These are phyloP conservation scores for Philantomba maxwellii DNA, from an alignment of 2,113 vertebrate species.

Conservation along the genomic window DNA sequence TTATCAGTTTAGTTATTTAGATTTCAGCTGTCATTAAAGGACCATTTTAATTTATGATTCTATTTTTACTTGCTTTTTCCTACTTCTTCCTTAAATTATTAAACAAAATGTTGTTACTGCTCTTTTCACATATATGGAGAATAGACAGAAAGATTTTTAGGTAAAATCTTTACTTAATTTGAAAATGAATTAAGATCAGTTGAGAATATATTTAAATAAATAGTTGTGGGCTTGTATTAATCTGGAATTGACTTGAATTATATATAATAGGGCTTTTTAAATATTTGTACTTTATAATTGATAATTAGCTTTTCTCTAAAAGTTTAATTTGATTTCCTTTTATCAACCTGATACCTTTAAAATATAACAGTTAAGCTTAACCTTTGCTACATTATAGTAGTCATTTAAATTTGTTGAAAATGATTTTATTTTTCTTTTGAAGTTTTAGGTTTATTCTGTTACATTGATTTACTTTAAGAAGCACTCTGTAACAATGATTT, in stretches of 20 bases:
- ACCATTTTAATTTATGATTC: background rate
- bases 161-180: background rate
- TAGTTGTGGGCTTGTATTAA: background rate
- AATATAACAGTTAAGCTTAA: background rate
- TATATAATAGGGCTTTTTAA: background rate
- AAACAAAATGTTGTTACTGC: background rate
- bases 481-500: background rate
- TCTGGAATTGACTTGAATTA: background rate
- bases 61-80: background rate
- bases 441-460: background rate
- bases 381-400: background rate
- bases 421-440: slow-evolving; percentile 30
- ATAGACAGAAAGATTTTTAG: background rate
- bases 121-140: background rate
- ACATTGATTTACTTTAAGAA: background rate
- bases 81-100: slow-evolving; percentile 15
- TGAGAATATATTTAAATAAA: background rate
- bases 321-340: slow-evolving; percentile 21
- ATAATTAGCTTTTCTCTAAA: background rate
- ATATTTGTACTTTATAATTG: background rate
- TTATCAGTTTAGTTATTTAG: background rate
- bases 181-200: background rate
- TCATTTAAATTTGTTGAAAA: background rate
- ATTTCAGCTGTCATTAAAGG: slow-evolving; percentile 12
- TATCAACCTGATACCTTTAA: background rate